Base-by-base conservation (phyloP, 1,140 invertebrate species). In the Wiebesia pumilae region DNA sequence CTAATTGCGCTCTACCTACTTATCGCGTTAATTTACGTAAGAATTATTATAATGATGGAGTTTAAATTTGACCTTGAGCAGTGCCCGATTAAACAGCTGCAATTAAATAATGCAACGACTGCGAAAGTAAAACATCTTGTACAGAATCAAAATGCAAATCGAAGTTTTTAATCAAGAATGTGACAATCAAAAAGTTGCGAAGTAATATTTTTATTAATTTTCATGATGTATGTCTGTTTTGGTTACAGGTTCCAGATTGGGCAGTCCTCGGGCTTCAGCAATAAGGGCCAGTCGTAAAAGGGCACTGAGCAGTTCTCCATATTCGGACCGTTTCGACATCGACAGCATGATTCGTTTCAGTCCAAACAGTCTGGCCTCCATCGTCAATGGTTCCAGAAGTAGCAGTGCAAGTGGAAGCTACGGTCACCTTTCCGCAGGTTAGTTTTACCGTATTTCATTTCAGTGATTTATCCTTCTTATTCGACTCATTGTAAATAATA, bases 271-370 rank as follows among this genome's bases (percentile, higher is more conserved):
- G 90, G 96, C 90, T 90, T 96, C 92, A 90, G 95, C 86, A 91
- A 95, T 92, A 90, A 96, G 96, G 71, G 96, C 96, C 43, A 97
- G 96, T 90, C 95, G 98, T 47, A 99, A 99, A 91, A 95, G 98
- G 75, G 98, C 98, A 0, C 94, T 99, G 0, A 99, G 98, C 75
- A 98, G 97, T 92, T 99, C 98, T 24, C 98, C 98, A 0, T 98
- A 99, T 90, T 98, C 98, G 0, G 98, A 99, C 92, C 97, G 97
- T 21, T 96, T 99, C 90, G 98, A 99, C 92, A 96, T 99, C 89
- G 98, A 98, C 90, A 98, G 98, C 79, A 97, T 99, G 95, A 99
- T 99, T 89, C 95, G 98, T 87, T 98, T 98, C 89, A 99, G 98
- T 24, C 98, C 98, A 0, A 98, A 98, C 88, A 98, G 98, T 62